A percentile compares a stretch with the other conserved stretches of the same genome.
Evolutionary conservation across 2,113 vertebrate species (phyloP).

Genomic region (Ictalurus furcatus): DNA sequence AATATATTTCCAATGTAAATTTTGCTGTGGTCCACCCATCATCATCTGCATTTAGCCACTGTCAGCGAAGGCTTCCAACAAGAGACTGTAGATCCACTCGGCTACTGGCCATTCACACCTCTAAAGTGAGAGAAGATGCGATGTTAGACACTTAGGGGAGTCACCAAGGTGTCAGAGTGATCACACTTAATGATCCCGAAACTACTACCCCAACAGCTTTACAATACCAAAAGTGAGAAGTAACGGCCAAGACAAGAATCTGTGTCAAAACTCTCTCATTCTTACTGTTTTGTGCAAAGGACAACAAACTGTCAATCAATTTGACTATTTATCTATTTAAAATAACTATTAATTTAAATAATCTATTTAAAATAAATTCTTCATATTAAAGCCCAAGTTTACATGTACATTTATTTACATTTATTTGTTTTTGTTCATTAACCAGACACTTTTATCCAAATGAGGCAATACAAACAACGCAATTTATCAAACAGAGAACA

Average conservation of each 20-base stretch:
- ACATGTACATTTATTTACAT: too few species aligned
- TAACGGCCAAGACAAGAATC: constrained; percentile 1
- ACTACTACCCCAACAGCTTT: constrained; percentile 34
- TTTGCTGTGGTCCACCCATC: constrained; percentile 30
- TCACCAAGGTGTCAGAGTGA: constrained; percentile 52
- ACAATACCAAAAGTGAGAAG: constrained; percentile 22
- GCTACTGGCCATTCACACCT: constrained; percentile 55
- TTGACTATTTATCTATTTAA: constrained; percentile 10
- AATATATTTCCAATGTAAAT: constrained; percentile 50
- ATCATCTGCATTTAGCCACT: constrained; percentile 40
- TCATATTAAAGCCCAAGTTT: not conserved
- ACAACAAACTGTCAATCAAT: not conserved
- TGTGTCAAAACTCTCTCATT: constrained; percentile 25
- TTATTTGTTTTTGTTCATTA: too few species aligned
- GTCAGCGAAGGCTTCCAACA: constrained; percentile 26
- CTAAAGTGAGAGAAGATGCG: constrained; percentile 43
- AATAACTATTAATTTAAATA: not conserved
- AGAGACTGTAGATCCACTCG: constrained; percentile 23
- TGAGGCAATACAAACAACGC: too few species aligned
- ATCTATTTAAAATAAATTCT: not conserved
- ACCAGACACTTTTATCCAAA: too few species aligned
- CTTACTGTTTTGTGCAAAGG: constrained; percentile 11
- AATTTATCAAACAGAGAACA: too few species aligned
- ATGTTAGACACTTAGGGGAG: constrained; percentile 44
- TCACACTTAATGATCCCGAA: constrained; percentile 53